A percentile compares a stretch with the other conserved stretches of the same genome.
phyloP scores from a whole-genome alignment of 1,140 invertebrate species.

The Scaptomyza hsui region DNA sequence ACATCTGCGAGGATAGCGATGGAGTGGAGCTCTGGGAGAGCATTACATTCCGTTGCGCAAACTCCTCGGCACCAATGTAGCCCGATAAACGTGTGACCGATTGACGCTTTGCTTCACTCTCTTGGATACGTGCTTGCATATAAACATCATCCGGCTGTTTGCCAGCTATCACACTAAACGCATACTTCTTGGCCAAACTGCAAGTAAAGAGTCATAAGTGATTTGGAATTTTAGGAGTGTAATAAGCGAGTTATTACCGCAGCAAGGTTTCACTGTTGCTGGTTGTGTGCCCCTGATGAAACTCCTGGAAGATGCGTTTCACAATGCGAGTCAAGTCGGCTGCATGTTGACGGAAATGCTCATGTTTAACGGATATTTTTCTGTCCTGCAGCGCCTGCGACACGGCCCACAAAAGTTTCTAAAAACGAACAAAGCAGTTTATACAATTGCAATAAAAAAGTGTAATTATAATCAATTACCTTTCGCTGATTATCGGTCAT shows the following conservation, averaged over 20 bases:
- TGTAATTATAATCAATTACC: conserved; percentile 29
- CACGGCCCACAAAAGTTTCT: conserved; percentile 89
- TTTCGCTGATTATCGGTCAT: conserved; percentile 81
- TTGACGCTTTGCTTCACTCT: conserved; percentile 61
- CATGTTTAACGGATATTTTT: conserved; percentile 86
- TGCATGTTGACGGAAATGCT: conserved; percentile 86
- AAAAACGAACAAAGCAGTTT: background rate
- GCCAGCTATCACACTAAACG: conserved; percentile 85
- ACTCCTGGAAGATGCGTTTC: conserved; percentile 82
- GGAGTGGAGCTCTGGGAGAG: conserved; percentile 38
- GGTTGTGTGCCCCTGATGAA: conserved; percentile 66
- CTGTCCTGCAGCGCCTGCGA: conserved; percentile 86
- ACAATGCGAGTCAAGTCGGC: conserved; percentile 85
- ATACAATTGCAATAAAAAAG: background rate
- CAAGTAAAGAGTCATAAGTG: background rate
- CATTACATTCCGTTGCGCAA: conserved; percentile 65
- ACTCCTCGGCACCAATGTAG: conserved; percentile 82
- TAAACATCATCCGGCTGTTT: conserved; percentile 85
- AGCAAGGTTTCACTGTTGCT: conserved; percentile 80
- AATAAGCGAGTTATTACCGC: conserved; percentile 61
- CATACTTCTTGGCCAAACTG: conserved; percentile 86
- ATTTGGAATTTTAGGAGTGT: background rate
- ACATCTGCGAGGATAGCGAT: conserved; percentile 28
- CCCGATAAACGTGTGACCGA: conserved; percentile 66
- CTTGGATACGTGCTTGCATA: conserved; percentile 73